Conservation (phyloP, 2,888 invertebrate species). For the Auanema freiburgensis region DNA sequence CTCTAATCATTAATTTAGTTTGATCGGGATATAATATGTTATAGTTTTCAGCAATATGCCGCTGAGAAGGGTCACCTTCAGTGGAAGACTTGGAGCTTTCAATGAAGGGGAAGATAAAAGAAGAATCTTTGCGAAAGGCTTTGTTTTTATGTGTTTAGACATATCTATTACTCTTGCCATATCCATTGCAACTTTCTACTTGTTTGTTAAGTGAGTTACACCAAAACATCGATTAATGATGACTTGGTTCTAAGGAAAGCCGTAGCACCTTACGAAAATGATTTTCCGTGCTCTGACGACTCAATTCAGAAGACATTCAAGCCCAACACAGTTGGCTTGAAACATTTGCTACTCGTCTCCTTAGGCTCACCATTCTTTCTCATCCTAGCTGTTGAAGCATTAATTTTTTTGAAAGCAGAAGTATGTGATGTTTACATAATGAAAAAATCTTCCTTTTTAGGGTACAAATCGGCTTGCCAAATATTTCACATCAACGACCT, state of each 20-base stretch:
- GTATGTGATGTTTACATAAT: constrained; percentile 9
- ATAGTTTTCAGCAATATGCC: neutral
- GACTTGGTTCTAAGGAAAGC: constrained; percentile 24
- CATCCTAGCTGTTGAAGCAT: constrained; percentile 39
- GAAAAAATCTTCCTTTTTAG: constrained; percentile 15
- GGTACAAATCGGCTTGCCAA: constrained; percentile 42
- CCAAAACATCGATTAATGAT: neutral
- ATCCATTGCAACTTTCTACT: constrained; percentile 36
- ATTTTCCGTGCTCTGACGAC: constrained; percentile 93
- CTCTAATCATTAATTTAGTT: too few relatives aligned
- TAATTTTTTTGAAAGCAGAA: constrained; percentile 34
- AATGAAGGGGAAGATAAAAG: constrained; percentile 17
- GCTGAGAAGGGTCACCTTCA: constrained; percentile 33
- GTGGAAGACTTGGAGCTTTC: constrained; percentile 30
- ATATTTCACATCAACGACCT: constrained; percentile 46
- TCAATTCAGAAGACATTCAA: constrained; percentile 84
- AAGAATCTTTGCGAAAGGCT: constrained; percentile 22
- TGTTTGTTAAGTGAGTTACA: constrained; percentile 40
- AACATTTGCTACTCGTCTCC: constrained; percentile 50
- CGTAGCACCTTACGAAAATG: constrained; percentile 68
- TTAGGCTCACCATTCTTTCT: constrained; percentile 50
- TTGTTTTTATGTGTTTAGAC: constrained; percentile 40
- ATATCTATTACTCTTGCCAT: constrained; percentile 36
- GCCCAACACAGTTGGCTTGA: constrained; percentile 64
- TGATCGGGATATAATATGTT: too few relatives aligned